Conservation (phyloP, 2,888 invertebrate species). For the Epistrophe eligans region DNA sequence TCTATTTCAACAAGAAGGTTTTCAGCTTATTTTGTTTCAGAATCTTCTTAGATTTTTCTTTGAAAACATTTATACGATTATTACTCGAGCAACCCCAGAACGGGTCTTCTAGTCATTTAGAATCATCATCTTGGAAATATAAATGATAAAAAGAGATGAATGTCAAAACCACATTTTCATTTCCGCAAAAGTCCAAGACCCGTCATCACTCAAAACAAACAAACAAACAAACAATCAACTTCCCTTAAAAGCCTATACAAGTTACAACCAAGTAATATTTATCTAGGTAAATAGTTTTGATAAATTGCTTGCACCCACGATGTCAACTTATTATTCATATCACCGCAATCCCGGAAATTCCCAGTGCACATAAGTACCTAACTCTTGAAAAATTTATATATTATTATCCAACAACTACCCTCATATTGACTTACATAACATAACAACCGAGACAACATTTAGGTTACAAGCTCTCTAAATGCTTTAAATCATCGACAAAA, state of each 20-base stretch:
- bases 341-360: conserved; percentile 45
- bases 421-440: conserved; percentile 21
- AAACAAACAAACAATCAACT: conserved; percentile 17
- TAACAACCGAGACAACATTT: conserved; percentile 36
- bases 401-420: conserved; percentile 39
- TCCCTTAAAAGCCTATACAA: conserved; percentile 26
- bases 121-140: background rate
- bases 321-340: background rate
- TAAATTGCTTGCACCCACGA: conserved; percentile 40
- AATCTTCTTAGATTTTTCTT: too few species aligned
- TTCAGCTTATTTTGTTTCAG: too few species aligned
- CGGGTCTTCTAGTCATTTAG: background rate
- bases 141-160: background rate
- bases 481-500: conserved; percentile 36
- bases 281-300: conserved; percentile 6
- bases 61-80: too few species aligned
- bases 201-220: conserved; percentile 20
- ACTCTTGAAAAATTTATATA: conserved; percentile 1
- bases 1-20: too few species aligned
- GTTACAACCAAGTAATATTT: too few species aligned
- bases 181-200: background rate
- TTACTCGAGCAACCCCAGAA: background rate
- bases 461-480: conserved; percentile 28
- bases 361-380: background rate
- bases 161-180: background rate